Percentiles rank a stretch among this genome's conserved stretches.
These are phyloP conservation scores for Drosophila niveifrons DNA, from an alignment of 2,888 invertebrate genomes.

Conservation along the genomic window DNA sequence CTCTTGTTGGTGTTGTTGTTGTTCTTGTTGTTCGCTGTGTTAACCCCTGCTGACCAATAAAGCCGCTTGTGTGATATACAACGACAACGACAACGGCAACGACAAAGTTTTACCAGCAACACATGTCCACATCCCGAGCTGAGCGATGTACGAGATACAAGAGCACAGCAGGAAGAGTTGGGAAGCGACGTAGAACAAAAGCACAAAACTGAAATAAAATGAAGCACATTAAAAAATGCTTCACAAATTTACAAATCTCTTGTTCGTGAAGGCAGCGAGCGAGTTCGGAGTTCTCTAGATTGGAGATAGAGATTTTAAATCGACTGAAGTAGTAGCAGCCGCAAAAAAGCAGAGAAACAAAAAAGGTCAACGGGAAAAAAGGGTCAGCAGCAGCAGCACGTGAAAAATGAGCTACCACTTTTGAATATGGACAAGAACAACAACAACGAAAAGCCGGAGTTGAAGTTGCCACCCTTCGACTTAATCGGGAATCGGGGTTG, in stretches of 20 bases:
- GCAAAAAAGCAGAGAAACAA: slow-evolving; percentile 22
- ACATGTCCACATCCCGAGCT: slow-evolving; percentile 55
- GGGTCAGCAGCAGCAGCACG: slow-evolving; percentile 49
- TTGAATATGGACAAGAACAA: slow-evolving; percentile 47
- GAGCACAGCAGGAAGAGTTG: slow-evolving; percentile 2
- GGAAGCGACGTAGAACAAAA: slow-evolving; percentile 22
- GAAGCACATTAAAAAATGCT: slow-evolving; percentile 80
- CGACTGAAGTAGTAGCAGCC: not conserved
- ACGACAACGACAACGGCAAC: slow-evolving; percentile 62
- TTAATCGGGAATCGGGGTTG: slow-evolving; percentile 28
- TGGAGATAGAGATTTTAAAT: slow-evolving; percentile 16
- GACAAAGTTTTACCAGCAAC: slow-evolving; percentile 69
- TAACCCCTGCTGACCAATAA: slow-evolving; percentile 80
- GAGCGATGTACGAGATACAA: slow-evolving; percentile 7
- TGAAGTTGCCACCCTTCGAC: not conserved
- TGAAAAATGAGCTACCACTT: slow-evolving; percentile 71
- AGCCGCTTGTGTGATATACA: slow-evolving; percentile 78
- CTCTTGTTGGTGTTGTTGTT: slow-evolving; percentile 33
- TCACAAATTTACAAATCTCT: slow-evolving; percentile 80
- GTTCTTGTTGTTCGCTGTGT: slow-evolving; percentile 37
- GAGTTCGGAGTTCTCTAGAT: not conserved
- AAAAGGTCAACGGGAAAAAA: slow-evolving; percentile 68
- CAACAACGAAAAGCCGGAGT: not conserved
- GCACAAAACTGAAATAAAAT: slow-evolving; percentile 68
- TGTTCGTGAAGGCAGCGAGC: slow-evolving; percentile 27